phyloP scores from a whole-genome alignment of 2,888 invertebrate genomes.

The Drosophila maculinotata region DNA sequence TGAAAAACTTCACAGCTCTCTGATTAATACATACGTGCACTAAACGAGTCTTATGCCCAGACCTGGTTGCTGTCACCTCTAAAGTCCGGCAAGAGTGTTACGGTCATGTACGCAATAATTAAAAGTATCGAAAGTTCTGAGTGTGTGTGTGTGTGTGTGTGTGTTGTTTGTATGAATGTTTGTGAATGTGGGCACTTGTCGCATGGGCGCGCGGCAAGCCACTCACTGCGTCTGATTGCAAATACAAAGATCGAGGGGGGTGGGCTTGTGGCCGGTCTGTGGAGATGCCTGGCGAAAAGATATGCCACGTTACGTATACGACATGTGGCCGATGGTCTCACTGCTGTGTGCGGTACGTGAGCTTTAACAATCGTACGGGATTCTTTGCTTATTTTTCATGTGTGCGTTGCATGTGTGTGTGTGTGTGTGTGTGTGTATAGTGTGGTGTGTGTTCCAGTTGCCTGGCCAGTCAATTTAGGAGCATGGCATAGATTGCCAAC shows the following conservation, averaged over 20 bases:
- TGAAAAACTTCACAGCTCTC: constrained; percentile 67
- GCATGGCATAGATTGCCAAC: constrained; percentile 75
- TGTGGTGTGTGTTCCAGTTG: constrained; percentile 50
- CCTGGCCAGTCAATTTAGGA: constrained; percentile 75
- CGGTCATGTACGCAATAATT: constrained; percentile 81
- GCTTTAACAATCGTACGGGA: constrained; percentile 73
- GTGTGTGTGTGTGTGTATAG: constrained; percentile 33
- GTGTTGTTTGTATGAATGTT: constrained; percentile 6
- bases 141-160: constrained; percentile 32
- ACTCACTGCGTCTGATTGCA: constrained; percentile 75
- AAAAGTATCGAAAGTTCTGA: constrained; percentile 77
- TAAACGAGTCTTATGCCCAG: constrained; percentile 54
- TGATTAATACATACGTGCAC: constrained; percentile 76
- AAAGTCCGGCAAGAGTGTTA: constrained; percentile 74
- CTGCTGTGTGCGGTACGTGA: constrained; percentile 70
- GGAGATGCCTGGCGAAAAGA: constrained; percentile 51
- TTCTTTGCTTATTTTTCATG: constrained; percentile 42
- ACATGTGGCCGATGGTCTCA: constrained; percentile 63
- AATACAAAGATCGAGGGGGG: constrained; percentile 49
- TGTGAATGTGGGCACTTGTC: constrained; percentile 69
- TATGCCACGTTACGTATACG: constrained; percentile 77
- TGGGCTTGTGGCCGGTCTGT: background rate
- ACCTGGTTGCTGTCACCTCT: constrained; percentile 46
- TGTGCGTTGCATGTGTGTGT: background rate
- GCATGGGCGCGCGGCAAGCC: constrained; percentile 71